Evolutionary conservation across 1,140 invertebrate genomes (phyloP).

Genomic region (Globodera ellingtonae): DNA sequence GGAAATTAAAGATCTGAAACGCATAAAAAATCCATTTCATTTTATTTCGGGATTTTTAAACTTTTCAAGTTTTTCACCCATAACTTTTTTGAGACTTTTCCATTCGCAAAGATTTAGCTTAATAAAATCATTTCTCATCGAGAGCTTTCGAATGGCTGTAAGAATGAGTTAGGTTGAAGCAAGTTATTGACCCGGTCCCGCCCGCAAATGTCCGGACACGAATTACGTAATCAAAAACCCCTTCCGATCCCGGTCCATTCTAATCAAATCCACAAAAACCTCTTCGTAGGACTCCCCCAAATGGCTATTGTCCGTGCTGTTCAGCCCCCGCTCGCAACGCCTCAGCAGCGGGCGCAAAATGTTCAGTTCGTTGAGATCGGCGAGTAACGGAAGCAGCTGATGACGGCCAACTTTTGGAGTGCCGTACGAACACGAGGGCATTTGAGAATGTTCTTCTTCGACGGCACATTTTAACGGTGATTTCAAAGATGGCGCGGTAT

Average conservation of each 20-base stretch:
- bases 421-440: neutral
- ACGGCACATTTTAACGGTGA: no score
- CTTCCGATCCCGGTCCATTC: neutral
- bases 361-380: neutral
- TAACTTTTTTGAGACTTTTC: no score
- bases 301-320: conserved; percentile 7
- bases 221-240: neutral
- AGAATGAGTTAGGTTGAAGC: no score
- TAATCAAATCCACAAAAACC: neutral
- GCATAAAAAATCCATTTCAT: no score
- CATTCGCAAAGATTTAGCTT: no score
- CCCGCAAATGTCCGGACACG: neutral
- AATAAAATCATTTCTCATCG: neutral
- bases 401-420: neutral
- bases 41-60: no score
- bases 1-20: neutral
- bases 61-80: no score
- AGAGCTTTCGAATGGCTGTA: no score
- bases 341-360: conserved; percentile 1
- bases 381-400: neutral
- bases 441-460: neutral
- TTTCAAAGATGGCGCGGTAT: no score
- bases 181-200: no score
- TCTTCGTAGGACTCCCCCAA: conserved; percentile 8
- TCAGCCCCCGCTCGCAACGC: conserved; percentile 2